Evolutionary conservation across 2,888 invertebrate genomes (phyloP).

Genomic region (Anthophora plumipes): DNA sequence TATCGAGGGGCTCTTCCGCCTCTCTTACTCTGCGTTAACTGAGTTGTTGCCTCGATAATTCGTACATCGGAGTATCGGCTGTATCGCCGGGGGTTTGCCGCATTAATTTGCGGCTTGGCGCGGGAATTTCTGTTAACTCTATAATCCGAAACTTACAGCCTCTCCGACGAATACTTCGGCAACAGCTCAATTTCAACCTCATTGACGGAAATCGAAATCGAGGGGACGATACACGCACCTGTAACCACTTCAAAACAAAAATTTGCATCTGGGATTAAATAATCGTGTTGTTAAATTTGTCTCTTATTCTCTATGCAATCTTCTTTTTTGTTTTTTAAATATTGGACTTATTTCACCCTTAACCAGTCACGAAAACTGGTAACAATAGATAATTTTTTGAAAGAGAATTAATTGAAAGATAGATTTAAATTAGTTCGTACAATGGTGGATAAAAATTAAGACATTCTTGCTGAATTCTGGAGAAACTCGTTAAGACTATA

Average conservation of each 20-base stretch:
- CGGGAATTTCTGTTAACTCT: slow-evolving; percentile 67
- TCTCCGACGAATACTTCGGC: not conserved
- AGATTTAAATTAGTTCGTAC: too few relatives aligned
- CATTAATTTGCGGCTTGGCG: slow-evolving; percentile 67
- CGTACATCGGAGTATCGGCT: slow-evolving; percentile 67
- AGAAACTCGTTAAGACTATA: not conserved
- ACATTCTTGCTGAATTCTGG: not conserved
- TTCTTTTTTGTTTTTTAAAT: too few relatives aligned
- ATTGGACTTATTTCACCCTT: too few relatives aligned
- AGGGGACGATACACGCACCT: not conserved
- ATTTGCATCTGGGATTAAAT: not conserved
- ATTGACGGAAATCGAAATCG: not conserved
- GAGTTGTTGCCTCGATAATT: slow-evolving; percentile 73
- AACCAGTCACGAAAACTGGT: too few relatives aligned
- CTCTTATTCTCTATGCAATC: too few relatives aligned
- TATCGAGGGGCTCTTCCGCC: slow-evolving; percentile 63
- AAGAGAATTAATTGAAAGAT: too few relatives aligned
- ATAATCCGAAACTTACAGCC: slow-evolving; percentile 62
- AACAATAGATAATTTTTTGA: too few relatives aligned
- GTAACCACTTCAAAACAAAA: too few relatives aligned
- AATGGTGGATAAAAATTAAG: too few relatives aligned
- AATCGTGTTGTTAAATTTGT: not conserved
- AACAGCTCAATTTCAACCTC: slow-evolving; percentile 18
- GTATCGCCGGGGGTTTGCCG: slow-evolving; percentile 55
- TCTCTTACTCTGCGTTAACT: slow-evolving; percentile 65